Evolutionary conservation across 92 coral and sea anemone genomes (phyloP).

Genomic region (Meandrina meandrites): DNA sequence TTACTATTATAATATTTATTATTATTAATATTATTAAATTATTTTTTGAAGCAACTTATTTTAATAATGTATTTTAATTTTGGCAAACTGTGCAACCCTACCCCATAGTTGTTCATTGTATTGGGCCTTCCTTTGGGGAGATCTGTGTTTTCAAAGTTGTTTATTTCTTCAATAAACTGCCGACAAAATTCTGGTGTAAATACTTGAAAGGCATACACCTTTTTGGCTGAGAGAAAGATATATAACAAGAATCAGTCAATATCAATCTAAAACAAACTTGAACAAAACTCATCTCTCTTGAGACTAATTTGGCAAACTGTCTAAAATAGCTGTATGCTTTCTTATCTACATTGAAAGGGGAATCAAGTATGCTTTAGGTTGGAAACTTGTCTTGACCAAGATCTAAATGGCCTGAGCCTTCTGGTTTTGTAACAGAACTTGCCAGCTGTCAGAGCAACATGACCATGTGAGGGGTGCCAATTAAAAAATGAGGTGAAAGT

Average conservation of each 20-base stretch:
- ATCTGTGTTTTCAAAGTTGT: slow-evolving; percentile 76
- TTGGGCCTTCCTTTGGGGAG: slow-evolving; percentile 94
- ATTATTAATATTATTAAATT: no score
- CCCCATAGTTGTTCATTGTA: slow-evolving; percentile 98
- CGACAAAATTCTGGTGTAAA: slow-evolving; percentile 79
- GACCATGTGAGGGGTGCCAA: no score
- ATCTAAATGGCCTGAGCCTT: neutral
- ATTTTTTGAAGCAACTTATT: no score
- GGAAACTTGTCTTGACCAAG: neutral
- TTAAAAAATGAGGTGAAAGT: no score
- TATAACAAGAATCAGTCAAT: neutral
- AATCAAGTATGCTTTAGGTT: neutral
- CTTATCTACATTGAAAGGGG: no score
- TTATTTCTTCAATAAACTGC: slow-evolving; percentile 76
- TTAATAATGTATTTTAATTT: no score
- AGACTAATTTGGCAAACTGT: neutral
- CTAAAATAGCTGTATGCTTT: neutral
- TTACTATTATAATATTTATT: no score
- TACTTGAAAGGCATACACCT: slow-evolving; percentile 77
- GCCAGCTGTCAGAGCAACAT: no score
- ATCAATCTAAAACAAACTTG: neutral
- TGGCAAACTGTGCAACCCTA: slow-evolving; percentile 16
- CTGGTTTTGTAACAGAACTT: neutral
- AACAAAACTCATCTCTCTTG: neutral
- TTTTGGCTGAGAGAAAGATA: slow-evolving; percentile 55